Percentiles rank a stretch among this genome's conserved stretches.
These are phyloP conservation scores for Ptiloglossa arizonensis DNA, from an alignment of 1,140 invertebrate genomes.

Conservation along the genomic window DNA sequence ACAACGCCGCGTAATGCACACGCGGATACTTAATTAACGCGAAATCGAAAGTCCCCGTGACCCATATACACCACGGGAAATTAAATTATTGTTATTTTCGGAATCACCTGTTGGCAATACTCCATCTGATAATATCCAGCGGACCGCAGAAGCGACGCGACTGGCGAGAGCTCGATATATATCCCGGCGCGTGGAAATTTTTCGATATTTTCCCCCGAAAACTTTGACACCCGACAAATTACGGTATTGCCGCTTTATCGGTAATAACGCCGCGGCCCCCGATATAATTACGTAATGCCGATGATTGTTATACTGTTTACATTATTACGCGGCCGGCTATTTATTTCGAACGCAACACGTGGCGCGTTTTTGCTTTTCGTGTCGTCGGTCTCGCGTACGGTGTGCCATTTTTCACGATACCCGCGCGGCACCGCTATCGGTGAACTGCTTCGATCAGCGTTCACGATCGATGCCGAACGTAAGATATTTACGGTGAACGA, in stretches of 20 bases:
- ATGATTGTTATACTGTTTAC: constrained; percentile 50
- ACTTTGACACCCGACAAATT: constrained; percentile 55
- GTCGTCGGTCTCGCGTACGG: neutral
- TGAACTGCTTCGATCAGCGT: constrained; percentile 3
- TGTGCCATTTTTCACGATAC: constrained; percentile 32
- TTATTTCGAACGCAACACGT: constrained; percentile 52
- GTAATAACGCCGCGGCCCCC: constrained; percentile 5
- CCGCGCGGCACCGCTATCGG: neutral
- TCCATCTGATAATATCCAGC: constrained; percentile 66
- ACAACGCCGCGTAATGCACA: constrained; percentile 44
- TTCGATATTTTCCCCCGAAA: constrained; percentile 60
- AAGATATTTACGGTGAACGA: neutral
- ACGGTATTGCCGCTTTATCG: constrained; percentile 49
- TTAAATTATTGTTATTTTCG: constrained; percentile 69
- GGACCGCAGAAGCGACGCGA: constrained; percentile 57
- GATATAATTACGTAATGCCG: constrained; percentile 52
- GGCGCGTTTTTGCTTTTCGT: constrained; percentile 49
- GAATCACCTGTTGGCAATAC: constrained; percentile 69
- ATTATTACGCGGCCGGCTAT: constrained; percentile 45
- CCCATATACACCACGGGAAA: constrained; percentile 62
- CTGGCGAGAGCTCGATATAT: constrained; percentile 43
- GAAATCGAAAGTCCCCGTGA: constrained; percentile 60
- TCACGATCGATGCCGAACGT: neutral
- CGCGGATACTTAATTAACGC: constrained; percentile 63
- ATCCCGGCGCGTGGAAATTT: constrained; percentile 51